Percentiles rank a stretch among this genome's conserved stretches.
These are phyloP conservation scores for Neomicropteryx cornuta DNA, from an alignment of 1,140 invertebrate species.

Conservation along the genomic window DNA sequence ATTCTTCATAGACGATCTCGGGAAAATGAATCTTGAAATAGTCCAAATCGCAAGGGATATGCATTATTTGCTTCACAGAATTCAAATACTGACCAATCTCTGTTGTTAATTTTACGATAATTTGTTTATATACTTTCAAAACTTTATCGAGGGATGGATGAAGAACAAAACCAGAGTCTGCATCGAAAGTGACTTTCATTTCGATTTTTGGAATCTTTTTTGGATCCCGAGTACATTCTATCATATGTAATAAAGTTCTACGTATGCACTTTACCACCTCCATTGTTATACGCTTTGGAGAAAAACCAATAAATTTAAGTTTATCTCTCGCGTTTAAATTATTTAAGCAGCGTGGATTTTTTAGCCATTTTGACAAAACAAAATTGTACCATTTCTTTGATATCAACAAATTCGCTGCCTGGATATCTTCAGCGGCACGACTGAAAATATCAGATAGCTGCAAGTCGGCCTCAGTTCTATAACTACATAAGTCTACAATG, in stretches of 20 bases:
- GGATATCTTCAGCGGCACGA: conserved; percentile 20
- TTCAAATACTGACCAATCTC: conserved; percentile 17
- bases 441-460: conserved; percentile 20
- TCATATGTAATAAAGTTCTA: conserved; percentile 10
- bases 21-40: conserved; percentile 11
- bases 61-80: conserved; percentile 15
- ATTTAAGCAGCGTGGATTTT: conserved; percentile 5
- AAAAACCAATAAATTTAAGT: conserved; percentile 6
- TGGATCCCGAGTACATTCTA: conserved; percentile 5
- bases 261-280: conserved; percentile 13
- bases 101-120: conserved; percentile 19
- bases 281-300: conserved; percentile 8
- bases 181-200: conserved; percentile 20
- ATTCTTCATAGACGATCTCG: conserved; percentile 11
- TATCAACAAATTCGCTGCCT: conserved; percentile 17
- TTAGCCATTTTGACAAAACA: conserved; percentile 11
- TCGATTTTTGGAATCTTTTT: conserved; percentile 8
- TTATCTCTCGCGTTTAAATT: conserved; percentile 5
- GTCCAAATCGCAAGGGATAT: conserved; percentile 8
- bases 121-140: conserved; percentile 18
- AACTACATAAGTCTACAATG: conserved; percentile 31
- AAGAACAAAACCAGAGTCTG: conserved; percentile 19
- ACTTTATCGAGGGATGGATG: conserved; percentile 21
- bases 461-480: conserved; percentile 20
- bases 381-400: conserved; percentile 22